Conservation (phyloP, 2,888 invertebrate genomes). For the Eustalomyia histrio region DNA sequence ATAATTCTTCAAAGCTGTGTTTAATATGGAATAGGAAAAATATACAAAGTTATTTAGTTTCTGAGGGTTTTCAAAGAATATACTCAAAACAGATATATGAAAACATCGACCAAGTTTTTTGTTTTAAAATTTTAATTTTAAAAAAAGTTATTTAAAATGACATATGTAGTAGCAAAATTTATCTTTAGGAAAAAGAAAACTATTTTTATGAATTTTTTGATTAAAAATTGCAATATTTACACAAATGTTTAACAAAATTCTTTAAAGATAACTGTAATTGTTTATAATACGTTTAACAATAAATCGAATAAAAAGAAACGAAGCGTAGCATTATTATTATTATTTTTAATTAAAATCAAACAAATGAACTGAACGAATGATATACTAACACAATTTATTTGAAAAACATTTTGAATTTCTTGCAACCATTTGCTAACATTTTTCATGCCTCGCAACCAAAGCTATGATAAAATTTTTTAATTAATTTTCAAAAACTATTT, state of each 20-base stretch:
- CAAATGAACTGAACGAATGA: slow-evolving; percentile 24
- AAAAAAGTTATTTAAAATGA: too few relatives aligned
- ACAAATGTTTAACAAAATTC: slow-evolving; percentile 15
- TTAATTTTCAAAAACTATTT: too few relatives aligned
- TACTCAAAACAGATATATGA: too few relatives aligned
- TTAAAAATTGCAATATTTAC: background rate
- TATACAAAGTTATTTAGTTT: too few relatives aligned
- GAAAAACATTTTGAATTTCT: background rate
- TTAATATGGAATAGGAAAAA: too few relatives aligned
- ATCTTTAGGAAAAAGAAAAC: background rate
- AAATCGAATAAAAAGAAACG: slow-evolving; percentile 31
- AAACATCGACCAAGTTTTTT: too few relatives aligned
- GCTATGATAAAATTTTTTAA: too few relatives aligned
- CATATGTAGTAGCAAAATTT: background rate
- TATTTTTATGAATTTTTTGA: background rate
- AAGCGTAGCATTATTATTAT: slow-evolving; percentile 40
- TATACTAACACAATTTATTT: slow-evolving; percentile 34
- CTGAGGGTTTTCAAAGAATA: too few relatives aligned
- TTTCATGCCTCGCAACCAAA: slow-evolving; percentile 39
- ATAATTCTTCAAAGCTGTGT: too few relatives aligned
- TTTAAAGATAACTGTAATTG: slow-evolving; percentile 3
- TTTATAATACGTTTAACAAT: background rate
- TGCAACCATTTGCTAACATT: background rate
- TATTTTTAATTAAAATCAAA: slow-evolving; percentile 52
- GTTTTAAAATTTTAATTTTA: too few relatives aligned